These are phyloP conservation scores for Enteromius radiatus DNA, from an alignment of 2,797 vertebrate species.

Conservation along the genomic window DNA sequence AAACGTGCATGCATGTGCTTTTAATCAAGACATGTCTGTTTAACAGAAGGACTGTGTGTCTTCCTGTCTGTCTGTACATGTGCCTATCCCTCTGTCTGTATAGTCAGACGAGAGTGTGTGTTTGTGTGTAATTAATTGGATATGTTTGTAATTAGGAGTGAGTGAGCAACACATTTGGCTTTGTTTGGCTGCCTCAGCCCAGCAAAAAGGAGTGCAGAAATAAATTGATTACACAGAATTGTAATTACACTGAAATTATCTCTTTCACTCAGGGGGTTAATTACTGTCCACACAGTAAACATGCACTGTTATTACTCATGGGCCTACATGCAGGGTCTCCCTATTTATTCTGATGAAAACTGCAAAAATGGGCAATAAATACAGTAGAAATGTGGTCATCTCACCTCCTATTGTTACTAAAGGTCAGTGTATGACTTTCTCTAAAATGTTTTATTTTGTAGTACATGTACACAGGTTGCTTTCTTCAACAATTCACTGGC, in stretches of 20 bases:
- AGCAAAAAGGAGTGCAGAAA: constrained; percentile 53
- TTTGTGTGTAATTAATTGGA: constrained; percentile 55
- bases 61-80: constrained; percentile 14
- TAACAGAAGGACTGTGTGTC: constrained; percentile 16
- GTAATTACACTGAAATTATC: constrained; percentile 79
- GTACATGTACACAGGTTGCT: neutral
- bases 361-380: constrained; percentile 5
- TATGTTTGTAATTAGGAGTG: constrained; percentile 61
- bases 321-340: constrained; percentile 46
- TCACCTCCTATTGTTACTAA: constrained; percentile 17
- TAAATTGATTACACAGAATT: constrained; percentile 79
- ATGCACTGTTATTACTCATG: constrained; percentile 41
- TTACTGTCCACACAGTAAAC: constrained; percentile 61
- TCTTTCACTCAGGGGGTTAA: constrained; percentile 75
- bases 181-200: constrained; percentile 52
- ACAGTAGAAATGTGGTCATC: neutral
- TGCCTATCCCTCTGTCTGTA: constrained; percentile 20
- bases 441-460: constrained; percentile 18
- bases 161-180: constrained; percentile 44
- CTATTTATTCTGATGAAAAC: neutral
- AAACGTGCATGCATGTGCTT: constrained; percentile 31
- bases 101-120: constrained; percentile 14
- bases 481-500: neutral
- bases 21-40: constrained; percentile 35
- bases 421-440: neutral